Conservation (phyloP, 2,888 invertebrate species). For the Tupiocoris notatus region DNA sequence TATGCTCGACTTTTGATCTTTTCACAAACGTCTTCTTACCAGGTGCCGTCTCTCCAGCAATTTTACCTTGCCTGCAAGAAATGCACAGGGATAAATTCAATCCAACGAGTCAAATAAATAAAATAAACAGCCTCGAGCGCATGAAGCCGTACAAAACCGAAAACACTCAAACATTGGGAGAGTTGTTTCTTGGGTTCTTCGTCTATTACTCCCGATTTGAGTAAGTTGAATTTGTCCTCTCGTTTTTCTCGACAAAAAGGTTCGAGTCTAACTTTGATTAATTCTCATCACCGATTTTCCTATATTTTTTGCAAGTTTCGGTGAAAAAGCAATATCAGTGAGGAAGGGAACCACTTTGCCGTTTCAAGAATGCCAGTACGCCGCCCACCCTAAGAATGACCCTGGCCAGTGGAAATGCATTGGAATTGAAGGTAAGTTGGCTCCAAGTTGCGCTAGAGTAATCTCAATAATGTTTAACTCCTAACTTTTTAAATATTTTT, state of each 20-base stretch:
- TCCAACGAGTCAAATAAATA: constrained; percentile 58
- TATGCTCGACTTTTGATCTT: too few species aligned
- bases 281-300: neutral
- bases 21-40: too few species aligned
- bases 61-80: constrained; percentile 79
- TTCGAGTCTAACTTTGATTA: neutral
- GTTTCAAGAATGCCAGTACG: constrained; percentile 69
- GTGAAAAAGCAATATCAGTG: constrained; percentile 78
- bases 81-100: constrained; percentile 68
- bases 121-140: constrained; percentile 64
- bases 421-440: constrained; percentile 75
- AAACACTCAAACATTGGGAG: constrained; percentile 75
- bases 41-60: constrained; percentile 73
- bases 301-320: constrained; percentile 60
- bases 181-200: constrained; percentile 79
- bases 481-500: constrained; percentile 48
- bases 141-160: constrained; percentile 61
- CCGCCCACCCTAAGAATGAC: constrained; percentile 71
- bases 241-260: neutral
- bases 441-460: neutral
- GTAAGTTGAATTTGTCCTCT: constrained; percentile 55
- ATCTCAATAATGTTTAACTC: neutral
- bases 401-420: constrained; percentile 88
- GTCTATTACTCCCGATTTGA: constrained; percentile 83
- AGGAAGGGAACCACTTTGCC: constrained; percentile 73